Evolutionary conservation across 2,797 vertebrate species (phyloP), one percentile per base, ranked within the genome.

Genomic region (Xiphorhynchus erythropygius): DNA sequence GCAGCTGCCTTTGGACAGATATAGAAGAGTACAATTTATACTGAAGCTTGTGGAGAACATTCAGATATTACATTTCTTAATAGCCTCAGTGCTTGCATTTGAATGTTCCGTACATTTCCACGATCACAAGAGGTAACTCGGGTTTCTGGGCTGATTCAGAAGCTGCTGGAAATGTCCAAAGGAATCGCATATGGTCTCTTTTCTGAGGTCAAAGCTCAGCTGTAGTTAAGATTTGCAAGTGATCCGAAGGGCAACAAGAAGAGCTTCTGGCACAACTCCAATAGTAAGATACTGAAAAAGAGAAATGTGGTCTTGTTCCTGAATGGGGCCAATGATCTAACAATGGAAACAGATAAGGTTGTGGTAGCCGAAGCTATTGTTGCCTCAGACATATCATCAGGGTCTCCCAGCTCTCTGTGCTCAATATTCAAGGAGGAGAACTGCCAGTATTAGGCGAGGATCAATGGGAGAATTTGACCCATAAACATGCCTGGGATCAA

Each of bases 1-100:
- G 94, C 91, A 89, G 78, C 89, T 91, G 92, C 75, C 82, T 94
- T 96, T 80, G 84, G 93, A 93, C 93, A 95, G 83, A 95, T 95
- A 90, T 11, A 76, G 93, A 88, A 76, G 74, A 79, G 88, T 53
- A 94, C 91, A 83, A 80, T 92, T 92, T 91, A 76, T 88, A 64
- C 67, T 52, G 59, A 59, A 62, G 67, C 57, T 94, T 84, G 47
- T 33, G 73, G 60, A 83, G 79, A 52, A 76, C 90, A 41, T 88
- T 91, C 77, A 84, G 83, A 90, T 83, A 77, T 65, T 92, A 70
- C 68, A 89, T 77, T 94, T 92, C 65, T 88, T 94, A 90, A 73
- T 93, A 85, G 79, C 71, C 57, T 85, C 1, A 0, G 62, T 59
- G 52, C 77, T 86, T n/a, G 24, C 56, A 28, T 70, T 73, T 73